Evolutionary conservation across 2,113 vertebrate species (phyloP).

Genomic region (Dicerorhinus sumatrensis): DNA sequence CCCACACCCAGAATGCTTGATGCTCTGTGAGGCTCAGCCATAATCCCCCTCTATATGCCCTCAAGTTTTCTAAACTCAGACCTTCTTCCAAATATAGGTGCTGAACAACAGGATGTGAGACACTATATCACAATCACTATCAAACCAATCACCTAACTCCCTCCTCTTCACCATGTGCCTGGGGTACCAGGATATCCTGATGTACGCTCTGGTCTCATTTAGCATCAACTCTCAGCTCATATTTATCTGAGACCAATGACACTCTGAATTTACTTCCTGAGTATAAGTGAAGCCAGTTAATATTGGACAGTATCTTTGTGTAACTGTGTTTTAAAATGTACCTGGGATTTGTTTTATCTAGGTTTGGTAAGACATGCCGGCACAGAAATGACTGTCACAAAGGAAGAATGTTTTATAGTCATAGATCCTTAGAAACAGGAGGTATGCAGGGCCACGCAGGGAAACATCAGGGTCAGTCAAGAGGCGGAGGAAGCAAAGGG

Average conservation of each 20-base stretch:
- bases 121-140: background rate
- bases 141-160: background rate
- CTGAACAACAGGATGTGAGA: background rate
- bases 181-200: too few species aligned
- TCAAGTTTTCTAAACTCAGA: background rate
- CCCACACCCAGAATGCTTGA: background rate
- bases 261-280: background rate
- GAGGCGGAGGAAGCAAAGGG: background rate
- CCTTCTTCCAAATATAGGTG: background rate
- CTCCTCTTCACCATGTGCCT: background rate
- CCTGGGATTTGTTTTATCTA: background rate
- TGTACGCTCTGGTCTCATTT: background rate
- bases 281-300: background rate
- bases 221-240: background rate
- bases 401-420: background rate
- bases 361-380: background rate
- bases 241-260: background rate
- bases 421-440: background rate
- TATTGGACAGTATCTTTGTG: background rate
- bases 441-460: too few species aligned
- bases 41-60: background rate
- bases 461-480: too few species aligned
- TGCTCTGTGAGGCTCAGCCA: background rate
- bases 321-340: background rate
- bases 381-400: background rate